A percentile compares a stretch with the other conserved stretches of the same genome.
Conservation (phyloP, 2,113 vertebrate genomes). For the Plestiodon gilberti region DNA sequence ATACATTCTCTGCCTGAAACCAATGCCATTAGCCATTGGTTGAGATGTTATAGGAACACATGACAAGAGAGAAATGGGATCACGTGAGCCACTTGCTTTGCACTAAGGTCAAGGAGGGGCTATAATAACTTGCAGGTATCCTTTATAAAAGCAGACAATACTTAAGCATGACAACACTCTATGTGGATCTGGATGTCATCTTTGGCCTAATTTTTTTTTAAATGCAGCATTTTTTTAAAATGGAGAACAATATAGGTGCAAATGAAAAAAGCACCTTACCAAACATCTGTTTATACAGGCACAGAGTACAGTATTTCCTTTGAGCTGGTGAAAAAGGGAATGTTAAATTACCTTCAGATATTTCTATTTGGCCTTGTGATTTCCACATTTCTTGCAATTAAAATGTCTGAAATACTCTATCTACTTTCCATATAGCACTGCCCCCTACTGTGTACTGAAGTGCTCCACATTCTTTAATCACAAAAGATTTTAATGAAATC, state of each 20-base stretch:
- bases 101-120: too few relatives aligned
- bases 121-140: neutral
- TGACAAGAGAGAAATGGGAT: too few relatives aligned
- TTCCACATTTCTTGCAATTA: conserved; percentile 1
- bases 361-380: accelerated
- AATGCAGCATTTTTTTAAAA: neutral
- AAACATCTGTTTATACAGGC: too few relatives aligned
- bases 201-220: conserved; percentile 36
- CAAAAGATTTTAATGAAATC: neutral
- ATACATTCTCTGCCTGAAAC: too few relatives aligned
- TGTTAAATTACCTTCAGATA: neutral
- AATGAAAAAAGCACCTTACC: neutral
- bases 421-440: conserved; percentile 66
- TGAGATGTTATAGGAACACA: too few relatives aligned
- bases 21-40: too few relatives aligned
- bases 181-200: neutral
- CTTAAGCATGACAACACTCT: neutral
- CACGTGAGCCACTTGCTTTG: too few relatives aligned
- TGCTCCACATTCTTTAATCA: conserved; percentile 18
- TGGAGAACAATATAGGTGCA: neutral
- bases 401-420: conserved; percentile 17
- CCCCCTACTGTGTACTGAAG: conserved; percentile 58
- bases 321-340: neutral
- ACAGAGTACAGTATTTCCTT: neutral
- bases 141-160: neutral